Base-by-base conservation (phyloP, 2,797 vertebrate genomes). In the Rhodeus uyekii region DNA sequence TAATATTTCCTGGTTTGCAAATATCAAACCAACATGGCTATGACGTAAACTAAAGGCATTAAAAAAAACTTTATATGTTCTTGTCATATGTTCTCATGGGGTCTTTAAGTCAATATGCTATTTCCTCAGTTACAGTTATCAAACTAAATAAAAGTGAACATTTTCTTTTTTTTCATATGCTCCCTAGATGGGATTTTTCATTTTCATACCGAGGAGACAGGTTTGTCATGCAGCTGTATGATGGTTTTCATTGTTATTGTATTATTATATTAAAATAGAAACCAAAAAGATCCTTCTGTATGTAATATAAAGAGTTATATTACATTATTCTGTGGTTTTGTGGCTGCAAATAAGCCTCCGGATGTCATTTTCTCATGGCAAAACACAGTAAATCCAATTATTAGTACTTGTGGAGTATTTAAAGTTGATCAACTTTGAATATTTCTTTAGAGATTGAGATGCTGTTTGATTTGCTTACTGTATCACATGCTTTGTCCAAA, bases 191-290 rank as follows among this genome's bases (percentile, higher is more conserved):
- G 83, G 83, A 87, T 89, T 89, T 93, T 90, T 90, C 81, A 88
- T 91, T 92, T 93, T 90, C 90, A 87, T 89, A 79, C 92, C 78
- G 91, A 93, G 84, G 91, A 91, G 60, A 81, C 92, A 93, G 93
- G 92, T 94, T 94, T 92, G 92, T 93, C 91, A 55, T 53, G 19
- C 81, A 69, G 24, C 63, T 42, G 48, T 85, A 84, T 89, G 85
- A 86, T 72, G 61, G 67, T 53, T 78, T 87, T 87, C 75, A 85
- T 83, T 68, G 24, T 72, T 19, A 44, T 39, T 77, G 8, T 27
- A 42, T 60, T 27, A 42, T 60, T 34, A 50, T 39, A 53, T 65
- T 44, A 42, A 36, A 76, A 50, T 7, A 72, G 16, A 12, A 48
- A 27, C 48, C 1, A 58, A 27, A 5, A 34, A 81, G 34, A 63